A percentile compares a stretch with the other conserved stretches of the same genome.
phyloP scores from a whole-genome alignment of 2,113 vertebrate genomes.

The Aleadryas rufinucha region DNA sequence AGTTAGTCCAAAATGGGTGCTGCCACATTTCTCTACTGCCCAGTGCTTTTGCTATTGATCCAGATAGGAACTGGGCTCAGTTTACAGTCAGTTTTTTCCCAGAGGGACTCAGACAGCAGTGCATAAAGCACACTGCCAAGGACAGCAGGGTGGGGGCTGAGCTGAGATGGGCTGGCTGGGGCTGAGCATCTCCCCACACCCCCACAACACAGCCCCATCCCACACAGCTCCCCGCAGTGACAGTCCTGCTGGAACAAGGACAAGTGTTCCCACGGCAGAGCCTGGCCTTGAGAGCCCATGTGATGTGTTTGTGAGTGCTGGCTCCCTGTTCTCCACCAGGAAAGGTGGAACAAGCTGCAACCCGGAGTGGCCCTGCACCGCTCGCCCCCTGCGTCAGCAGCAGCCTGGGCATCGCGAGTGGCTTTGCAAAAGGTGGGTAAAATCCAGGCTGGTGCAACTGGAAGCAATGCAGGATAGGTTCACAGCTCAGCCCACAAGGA shows the following conservation, averaged over 20 bases:
- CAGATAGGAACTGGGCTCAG: neutral
- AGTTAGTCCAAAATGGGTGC: neutral
- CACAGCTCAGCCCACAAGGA: fast-evolving
- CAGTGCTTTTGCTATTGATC: neutral
- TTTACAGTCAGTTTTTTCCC: neutral
- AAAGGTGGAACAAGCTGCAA: neutral
- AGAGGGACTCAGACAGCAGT: neutral
- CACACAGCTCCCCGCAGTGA: fast-evolving
- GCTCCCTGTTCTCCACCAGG: neutral
- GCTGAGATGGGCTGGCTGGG: neutral
- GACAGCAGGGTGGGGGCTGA: neutral
- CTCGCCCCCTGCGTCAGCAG: neutral
- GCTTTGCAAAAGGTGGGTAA: neutral
- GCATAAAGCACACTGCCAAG: neutral
- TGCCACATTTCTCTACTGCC: neutral
- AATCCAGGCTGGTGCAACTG: neutral
- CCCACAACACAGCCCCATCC: neutral
- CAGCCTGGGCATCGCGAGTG: neutral
- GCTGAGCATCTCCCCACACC: neutral
- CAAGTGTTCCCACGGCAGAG: neutral
- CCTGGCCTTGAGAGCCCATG: neutral
- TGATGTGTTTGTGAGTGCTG: neutral
- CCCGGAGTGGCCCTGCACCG: neutral
- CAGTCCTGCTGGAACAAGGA: neutral
- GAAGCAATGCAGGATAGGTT: neutral